phyloP scores from a whole-genome alignment of 2,888 invertebrate genomes.

The Epistrophella euchroma region DNA sequence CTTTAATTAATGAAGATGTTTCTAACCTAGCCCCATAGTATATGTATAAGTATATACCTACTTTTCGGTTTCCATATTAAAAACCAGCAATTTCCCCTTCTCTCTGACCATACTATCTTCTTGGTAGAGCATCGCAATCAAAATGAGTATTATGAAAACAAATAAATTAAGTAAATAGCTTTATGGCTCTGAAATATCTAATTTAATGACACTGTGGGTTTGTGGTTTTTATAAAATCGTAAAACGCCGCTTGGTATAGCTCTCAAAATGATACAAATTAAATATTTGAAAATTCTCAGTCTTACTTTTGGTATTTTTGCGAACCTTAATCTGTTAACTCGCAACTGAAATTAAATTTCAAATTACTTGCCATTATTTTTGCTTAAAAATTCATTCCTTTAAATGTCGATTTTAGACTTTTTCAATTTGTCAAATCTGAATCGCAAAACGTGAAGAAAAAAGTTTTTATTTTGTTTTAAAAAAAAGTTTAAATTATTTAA shows the following conservation, averaged over 20 bases:
- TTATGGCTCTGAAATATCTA: slow-evolving; percentile 3
- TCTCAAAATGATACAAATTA: slow-evolving; percentile 38
- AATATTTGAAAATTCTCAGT: slow-evolving; percentile 27
- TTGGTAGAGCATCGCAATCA: neutral
- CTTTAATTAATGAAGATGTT: slow-evolving; percentile 59
- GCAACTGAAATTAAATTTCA: slow-evolving; percentile 32
- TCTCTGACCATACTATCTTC: neutral
- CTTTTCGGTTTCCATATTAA: slow-evolving; percentile 1
- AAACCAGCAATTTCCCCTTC: neutral
- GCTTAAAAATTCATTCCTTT: slow-evolving; percentile 38
- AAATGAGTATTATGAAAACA: slow-evolving; percentile 13
- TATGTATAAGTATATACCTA: neutral
- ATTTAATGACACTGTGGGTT: slow-evolving; percentile 14
- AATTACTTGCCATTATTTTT: slow-evolving; percentile 23
- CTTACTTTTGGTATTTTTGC: neutral
- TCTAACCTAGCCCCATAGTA: neutral
- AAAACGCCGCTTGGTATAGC: slow-evolving; percentile 37
- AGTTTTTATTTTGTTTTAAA: neutral
- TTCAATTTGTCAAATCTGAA: slow-evolving; percentile 38
- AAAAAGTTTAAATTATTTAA: neutral
- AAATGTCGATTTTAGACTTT: slow-evolving; percentile 37
- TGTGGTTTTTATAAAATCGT: slow-evolving; percentile 33
- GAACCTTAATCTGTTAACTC: slow-evolving; percentile 8
- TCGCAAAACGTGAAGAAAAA: neutral
- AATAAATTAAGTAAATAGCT: slow-evolving; percentile 41